phyloP scores from a whole-genome alignment of 1,140 invertebrate genomes.

The Hesperophylax magnus region DNA sequence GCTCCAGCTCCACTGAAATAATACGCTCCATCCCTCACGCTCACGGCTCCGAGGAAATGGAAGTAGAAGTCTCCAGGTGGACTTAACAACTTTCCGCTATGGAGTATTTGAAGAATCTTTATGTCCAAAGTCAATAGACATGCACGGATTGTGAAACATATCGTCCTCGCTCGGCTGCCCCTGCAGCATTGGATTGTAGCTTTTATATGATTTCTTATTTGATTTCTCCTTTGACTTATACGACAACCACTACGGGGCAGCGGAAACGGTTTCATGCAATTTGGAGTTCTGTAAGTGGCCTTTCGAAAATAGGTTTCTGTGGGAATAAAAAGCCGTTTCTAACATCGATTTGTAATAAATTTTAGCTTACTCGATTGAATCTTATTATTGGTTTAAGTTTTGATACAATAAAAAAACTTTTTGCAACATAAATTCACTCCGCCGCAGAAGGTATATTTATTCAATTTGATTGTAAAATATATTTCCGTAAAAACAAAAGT shows the following conservation, averaged over 20 bases:
- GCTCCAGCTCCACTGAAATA: slow-evolving; percentile 36
- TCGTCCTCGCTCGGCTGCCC: slow-evolving; percentile 35
- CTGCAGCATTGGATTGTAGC: slow-evolving; percentile 21
- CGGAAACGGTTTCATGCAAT: background rate
- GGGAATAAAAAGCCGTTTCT: too few relatives aligned
- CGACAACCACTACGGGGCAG: background rate
- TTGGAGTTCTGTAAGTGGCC: background rate
- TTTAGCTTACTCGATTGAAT: too few relatives aligned
- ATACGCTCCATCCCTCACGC: slow-evolving; percentile 33
- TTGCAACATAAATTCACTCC: too few relatives aligned
- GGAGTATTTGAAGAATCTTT: slow-evolving; percentile 46
- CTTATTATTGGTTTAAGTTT: too few relatives aligned
- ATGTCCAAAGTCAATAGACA: slow-evolving; percentile 51
- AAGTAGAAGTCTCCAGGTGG: slow-evolving; percentile 32
- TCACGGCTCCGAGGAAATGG: slow-evolving; percentile 9
- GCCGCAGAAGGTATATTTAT: too few relatives aligned
- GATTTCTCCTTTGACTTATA: slow-evolving; percentile 25
- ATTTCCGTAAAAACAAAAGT: too few relatives aligned
- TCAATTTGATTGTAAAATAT: too few relatives aligned
- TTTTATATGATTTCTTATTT: slow-evolving; percentile 43
- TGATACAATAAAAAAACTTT: too few relatives aligned
- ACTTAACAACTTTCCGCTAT: slow-evolving; percentile 35
- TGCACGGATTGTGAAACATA: slow-evolving; percentile 49
- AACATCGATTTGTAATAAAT: too few relatives aligned
- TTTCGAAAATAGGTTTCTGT: background rate